These are phyloP conservation scores for Acropternis orthonyx DNA, from an alignment of 2,797 vertebrate species.

Conservation along the genomic window DNA sequence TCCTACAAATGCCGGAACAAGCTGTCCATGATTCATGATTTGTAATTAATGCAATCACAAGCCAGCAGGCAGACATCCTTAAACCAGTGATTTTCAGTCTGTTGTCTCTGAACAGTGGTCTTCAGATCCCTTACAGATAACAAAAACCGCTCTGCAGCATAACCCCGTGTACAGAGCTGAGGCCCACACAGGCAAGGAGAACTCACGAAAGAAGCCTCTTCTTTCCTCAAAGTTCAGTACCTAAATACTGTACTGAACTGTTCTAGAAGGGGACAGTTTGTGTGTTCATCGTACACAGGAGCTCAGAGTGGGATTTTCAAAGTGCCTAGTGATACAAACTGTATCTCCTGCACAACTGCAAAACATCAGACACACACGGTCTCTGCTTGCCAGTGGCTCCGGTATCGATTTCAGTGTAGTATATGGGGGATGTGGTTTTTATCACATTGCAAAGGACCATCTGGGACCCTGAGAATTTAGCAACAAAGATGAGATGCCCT, in stretches of 20 bases:
- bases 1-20: background rate
- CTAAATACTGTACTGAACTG: background rate
- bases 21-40: background rate
- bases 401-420: background rate
- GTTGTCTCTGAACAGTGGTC: background rate
- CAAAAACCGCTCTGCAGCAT: background rate
- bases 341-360: background rate
- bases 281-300: background rate
- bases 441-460: background rate
- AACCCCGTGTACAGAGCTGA: background rate
- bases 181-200: accelerated
- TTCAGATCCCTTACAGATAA: background rate
- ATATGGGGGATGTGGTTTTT: background rate
- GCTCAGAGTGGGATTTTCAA: background rate
- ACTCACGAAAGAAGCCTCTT: background rate
- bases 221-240: background rate
- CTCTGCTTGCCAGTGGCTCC: background rate
- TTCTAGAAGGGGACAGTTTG: background rate
- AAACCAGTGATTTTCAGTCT: background rate
- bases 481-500: background rate
- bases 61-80: background rate
- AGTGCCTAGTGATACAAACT: background rate
- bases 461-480: background rate
- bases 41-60: background rate
- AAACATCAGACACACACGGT: background rate